Conservation (phyloP, 2,113 vertebrate genomes). For the Ailuropoda melanoleuca region DNA sequence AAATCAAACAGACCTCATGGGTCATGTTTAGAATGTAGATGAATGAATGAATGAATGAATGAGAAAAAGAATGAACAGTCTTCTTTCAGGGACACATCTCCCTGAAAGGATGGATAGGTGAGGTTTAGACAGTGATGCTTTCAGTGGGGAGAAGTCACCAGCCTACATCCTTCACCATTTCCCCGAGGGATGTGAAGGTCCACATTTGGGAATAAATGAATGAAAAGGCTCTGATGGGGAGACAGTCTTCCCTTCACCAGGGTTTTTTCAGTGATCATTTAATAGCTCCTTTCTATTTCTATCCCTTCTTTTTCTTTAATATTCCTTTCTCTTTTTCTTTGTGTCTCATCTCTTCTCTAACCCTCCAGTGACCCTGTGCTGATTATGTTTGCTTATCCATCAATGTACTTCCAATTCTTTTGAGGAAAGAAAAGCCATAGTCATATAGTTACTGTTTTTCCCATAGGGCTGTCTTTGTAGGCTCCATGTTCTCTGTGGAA, state of each 20-base stretch:
- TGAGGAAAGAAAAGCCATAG: slow-evolving; percentile 14
- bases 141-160: not conserved
- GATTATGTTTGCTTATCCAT: slow-evolving; percentile 29
- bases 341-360: not conserved
- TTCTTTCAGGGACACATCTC: not conserved
- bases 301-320: not conserved
- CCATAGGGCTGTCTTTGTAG: slow-evolving; percentile 35
- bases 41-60: not conserved
- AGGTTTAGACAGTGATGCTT: not conserved
- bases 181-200: not conserved
- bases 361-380: not conserved
- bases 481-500: slow-evolving; percentile 53
- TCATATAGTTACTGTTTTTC: slow-evolving; percentile 55
- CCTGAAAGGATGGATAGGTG: not conserved
- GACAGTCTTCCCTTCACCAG: not conserved
- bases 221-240: not conserved
- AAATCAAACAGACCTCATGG: not conserved
- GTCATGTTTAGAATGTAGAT: not conserved
- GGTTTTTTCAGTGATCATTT: not conserved
- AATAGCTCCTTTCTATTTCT: not conserved
- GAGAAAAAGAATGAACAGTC: not conserved
- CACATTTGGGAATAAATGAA: not conserved
- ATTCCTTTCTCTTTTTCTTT: not conserved
- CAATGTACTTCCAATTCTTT: slow-evolving; percentile 56
- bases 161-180: not conserved